Base-by-base conservation (phyloP, 2,113 vertebrate species). In the Gymnocephalus cernua region DNA sequence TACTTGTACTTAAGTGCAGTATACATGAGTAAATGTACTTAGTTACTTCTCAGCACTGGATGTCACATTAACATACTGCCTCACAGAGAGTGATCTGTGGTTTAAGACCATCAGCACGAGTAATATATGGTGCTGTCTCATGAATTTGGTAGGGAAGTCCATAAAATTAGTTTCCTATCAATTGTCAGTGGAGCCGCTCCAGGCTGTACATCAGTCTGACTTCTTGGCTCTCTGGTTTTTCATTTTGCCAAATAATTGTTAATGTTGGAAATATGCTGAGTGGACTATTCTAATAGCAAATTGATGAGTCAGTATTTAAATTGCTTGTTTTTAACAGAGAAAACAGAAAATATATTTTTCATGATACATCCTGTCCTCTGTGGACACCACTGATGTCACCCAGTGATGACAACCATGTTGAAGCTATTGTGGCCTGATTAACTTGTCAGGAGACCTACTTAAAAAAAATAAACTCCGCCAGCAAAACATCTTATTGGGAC, bases 401-500 rank as follows among this genome's bases (percentile, higher is more conserved):
- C 14, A 6, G 12, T 3, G 4, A 14, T 27, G 74, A 25, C 44
- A 38, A 29, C 10, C 53, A 35, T 25, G 16, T 8, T 27, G 44
- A 85, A 21, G 61, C 56, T 21, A 14, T 8, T 48, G 59, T 75
- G 50, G 41, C 50, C 54, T 68, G 38, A 73, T 79, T 65, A 58
- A 65, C 51, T 63, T 79, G 83, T 70, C 59, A 68, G 23, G 27
- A 71, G 32, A 57, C 19, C 59, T 12, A 32, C 35, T 65, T 14
- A 3, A 51, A 73, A 64, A 83, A 76, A 51, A 70, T 1, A 41
- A 77, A 83, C 44, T 35, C 57, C 50, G 68, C 75, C 67, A 82
- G 67, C 6, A 78, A 74, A 74, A 53, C 10, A 25, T 77, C 79
- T 79, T 59, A 64, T 41, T 65, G 69, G 74, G 80, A 83, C 77